phyloP scores from a whole-genome alignment of 2,113 vertebrate species.

The Tupaia tana region DNA sequence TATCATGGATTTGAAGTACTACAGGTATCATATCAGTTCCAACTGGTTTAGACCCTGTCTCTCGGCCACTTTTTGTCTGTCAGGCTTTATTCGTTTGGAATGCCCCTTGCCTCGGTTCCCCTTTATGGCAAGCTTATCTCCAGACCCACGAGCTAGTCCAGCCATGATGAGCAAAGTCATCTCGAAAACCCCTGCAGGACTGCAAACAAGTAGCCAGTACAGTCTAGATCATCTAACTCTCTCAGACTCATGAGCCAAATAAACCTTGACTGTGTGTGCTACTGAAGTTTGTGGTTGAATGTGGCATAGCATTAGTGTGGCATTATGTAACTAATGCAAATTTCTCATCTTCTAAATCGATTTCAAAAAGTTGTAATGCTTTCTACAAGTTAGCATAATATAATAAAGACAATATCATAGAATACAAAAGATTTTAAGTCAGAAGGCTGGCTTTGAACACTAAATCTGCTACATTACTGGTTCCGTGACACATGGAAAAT shows the following conservation, averaged over 20 bases:
- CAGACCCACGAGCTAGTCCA: background rate
- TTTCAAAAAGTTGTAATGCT: background rate
- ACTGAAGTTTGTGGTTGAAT: background rate
- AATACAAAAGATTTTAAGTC: constrained; percentile 14
- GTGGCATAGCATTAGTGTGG: background rate
- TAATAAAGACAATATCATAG: background rate
- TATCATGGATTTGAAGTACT: too few relatives aligned
- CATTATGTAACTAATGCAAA: background rate
- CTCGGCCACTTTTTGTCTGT: too few relatives aligned
- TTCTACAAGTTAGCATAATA: background rate
- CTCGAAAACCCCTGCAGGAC: background rate
- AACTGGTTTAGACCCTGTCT: too few relatives aligned
- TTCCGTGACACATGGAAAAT: constrained; percentile 16
- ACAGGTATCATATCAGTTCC: too few relatives aligned
- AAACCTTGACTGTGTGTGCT: background rate
- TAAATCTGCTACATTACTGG: background rate
- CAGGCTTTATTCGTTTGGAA: too few relatives aligned
- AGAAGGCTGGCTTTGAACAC: background rate
- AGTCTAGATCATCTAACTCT: background rate
- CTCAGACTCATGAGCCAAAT: background rate
- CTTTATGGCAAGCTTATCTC: background rate
- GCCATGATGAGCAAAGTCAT: background rate
- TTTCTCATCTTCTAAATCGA: background rate
- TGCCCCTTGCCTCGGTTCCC: too few relatives aligned
- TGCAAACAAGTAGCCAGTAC: too few relatives aligned